A percentile compares a stretch with the other conserved stretches of the same genome.
These are phyloP conservation scores for Colistium nudipinnis DNA, from an alignment of 2,113 vertebrate genomes.

Conservation along the genomic window DNA sequence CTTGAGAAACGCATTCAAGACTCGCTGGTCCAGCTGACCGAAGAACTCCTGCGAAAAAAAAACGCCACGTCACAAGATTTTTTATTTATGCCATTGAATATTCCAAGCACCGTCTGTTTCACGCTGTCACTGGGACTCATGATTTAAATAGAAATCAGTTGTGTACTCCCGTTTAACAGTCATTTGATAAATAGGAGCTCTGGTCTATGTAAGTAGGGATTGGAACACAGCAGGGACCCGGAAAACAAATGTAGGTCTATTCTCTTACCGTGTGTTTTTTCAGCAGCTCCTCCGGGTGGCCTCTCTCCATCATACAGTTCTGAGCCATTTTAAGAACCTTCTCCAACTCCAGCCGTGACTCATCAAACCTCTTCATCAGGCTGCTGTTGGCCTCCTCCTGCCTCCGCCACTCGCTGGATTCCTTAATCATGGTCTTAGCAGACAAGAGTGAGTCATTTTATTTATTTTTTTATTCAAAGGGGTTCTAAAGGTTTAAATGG, in stretches of 20 bases:
- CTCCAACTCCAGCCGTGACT: slow-evolving; percentile 93
- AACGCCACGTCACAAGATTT: not conserved
- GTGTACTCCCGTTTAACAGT: not conserved
- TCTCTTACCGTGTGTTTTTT: slow-evolving; percentile 90
- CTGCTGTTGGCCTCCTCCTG: slow-evolving; percentile 92
- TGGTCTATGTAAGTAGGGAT: not conserved
- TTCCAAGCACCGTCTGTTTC: not conserved
- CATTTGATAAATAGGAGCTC: not conserved
- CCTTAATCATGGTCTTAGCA: slow-evolving; percentile 88
- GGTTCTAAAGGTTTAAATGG: rapidly evolving
- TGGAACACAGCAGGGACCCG: not conserved
- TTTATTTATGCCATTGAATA: too few relatives aligned
- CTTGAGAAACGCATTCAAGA: slow-evolving; percentile 94
- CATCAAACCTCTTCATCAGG: slow-evolving; percentile 96
- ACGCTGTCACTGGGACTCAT: too few relatives aligned
- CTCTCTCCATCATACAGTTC: slow-evolving; percentile 88
- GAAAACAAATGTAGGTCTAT: too few relatives aligned
- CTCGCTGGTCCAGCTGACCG: slow-evolving; percentile 91
- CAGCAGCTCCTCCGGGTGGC: slow-evolving; percentile 91
- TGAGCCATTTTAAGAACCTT: slow-evolving; percentile 90
- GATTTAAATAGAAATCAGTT: too few relatives aligned
- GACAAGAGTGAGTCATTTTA: slow-evolving; percentile 19
- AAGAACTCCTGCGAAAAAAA: slow-evolving; percentile 89
- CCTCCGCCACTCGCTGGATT: slow-evolving; percentile 93
- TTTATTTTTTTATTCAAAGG: not conserved